Conservation (phyloP, 2,797 vertebrate genomes). For the Channa striata region DNA sequence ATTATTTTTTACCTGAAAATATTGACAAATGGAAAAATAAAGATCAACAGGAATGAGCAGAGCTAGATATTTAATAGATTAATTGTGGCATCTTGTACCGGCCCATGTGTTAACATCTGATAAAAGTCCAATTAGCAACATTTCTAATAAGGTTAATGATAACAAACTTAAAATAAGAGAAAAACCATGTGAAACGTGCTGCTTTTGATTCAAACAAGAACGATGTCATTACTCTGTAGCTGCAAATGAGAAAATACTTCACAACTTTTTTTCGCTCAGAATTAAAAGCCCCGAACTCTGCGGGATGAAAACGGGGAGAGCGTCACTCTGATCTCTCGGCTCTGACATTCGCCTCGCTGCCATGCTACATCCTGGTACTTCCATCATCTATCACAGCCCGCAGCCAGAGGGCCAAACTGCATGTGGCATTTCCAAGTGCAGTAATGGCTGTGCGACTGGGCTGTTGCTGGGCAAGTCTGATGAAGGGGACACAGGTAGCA, state of each 20-base stretch:
- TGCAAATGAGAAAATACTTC: constrained; percentile 26
- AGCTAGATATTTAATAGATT: background rate
- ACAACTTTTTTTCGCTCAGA: background rate
- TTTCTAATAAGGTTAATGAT: background rate
- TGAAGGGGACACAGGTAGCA: constrained; percentile 71
- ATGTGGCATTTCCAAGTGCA: constrained; percentile 78
- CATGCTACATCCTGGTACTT: constrained; percentile 76
- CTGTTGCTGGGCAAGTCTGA: constrained; percentile 81
- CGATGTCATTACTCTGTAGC: constrained; percentile 4
- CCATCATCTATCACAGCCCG: constrained; percentile 74
- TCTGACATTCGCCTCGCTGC: constrained; percentile 67
- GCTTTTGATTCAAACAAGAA: background rate
- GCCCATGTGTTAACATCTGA: background rate
- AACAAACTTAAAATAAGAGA: constrained; percentile 20
- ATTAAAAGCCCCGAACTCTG: background rate
- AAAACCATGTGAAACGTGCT: background rate
- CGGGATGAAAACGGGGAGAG: constrained; percentile 19
- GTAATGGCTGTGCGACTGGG: constrained; percentile 76
- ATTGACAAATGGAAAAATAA: background rate
- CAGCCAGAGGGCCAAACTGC: constrained; percentile 78
- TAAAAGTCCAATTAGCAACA: background rate
- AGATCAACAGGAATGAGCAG: constrained; percentile 14
- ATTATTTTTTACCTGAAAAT: constrained; percentile 81
- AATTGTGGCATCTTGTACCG: background rate
- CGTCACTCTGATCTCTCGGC: constrained; percentile 38